Evolutionary conservation across 2,113 vertebrate genomes (phyloP).

Genomic region (Eleginops maclovinus): DNA sequence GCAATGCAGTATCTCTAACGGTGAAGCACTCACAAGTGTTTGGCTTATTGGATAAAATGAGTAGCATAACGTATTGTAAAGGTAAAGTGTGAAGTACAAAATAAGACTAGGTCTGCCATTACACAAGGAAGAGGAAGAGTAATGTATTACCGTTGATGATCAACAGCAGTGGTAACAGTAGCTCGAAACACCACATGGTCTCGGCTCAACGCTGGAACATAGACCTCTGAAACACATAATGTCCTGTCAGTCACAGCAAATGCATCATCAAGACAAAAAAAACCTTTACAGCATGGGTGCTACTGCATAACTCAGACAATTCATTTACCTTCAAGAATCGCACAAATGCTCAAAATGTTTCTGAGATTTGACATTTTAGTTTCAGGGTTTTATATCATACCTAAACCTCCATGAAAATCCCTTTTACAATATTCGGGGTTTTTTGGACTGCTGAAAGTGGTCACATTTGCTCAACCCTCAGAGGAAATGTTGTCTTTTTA

Average conservation of each 20-base stretch:
- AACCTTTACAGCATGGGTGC: slow-evolving; percentile 14
- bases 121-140: not conserved
- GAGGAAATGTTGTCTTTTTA: not conserved
- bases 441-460: not conserved
- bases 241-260: slow-evolving; percentile 36
- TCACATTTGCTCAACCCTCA: not conserved
- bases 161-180: slow-evolving; percentile 82
- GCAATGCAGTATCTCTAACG: too few relatives aligned
- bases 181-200: slow-evolving; percentile 84
- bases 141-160: slow-evolving; percentile 79
- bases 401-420: not conserved
- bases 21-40: too few relatives aligned
- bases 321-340: not conserved
- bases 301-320: slow-evolving; percentile 34
- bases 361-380: too few relatives aligned
- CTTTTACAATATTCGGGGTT: not conserved
- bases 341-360: not conserved
- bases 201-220: slow-evolving; percentile 75
- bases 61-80: too few relatives aligned
- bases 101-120: not conserved
- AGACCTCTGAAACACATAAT: slow-evolving; percentile 75
- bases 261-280: slow-evolving; percentile 27
- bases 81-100: not conserved
- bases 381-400: too few relatives aligned
- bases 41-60: too few relatives aligned